phyloP scores from a whole-genome alignment of 1,140 invertebrate species.

The Oryzaephilus surinamensis region DNA sequence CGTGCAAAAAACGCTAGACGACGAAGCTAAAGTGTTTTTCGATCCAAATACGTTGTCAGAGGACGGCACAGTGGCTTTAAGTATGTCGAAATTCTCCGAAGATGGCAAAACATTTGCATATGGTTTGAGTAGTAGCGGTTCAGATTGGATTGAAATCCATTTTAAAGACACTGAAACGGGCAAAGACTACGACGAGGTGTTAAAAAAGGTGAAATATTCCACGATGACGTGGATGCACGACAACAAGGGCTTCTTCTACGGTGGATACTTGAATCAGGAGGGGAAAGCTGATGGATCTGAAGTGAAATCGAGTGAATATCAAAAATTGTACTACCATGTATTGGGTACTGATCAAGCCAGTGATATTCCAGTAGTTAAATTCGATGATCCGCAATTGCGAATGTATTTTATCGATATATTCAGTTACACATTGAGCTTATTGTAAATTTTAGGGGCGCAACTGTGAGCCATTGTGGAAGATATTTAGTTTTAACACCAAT shows the following conservation, averaged over 20 bases:
- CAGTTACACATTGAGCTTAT: conserved; percentile 1
- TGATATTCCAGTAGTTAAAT: conserved; percentile 84
- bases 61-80: conserved; percentile 87
- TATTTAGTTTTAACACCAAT: conserved; percentile 71
- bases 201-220: conserved; percentile 89
- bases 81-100: conserved; percentile 73
- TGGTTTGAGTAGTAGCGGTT: conserved; percentile 82
- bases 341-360: conserved; percentile 78
- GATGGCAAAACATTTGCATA: conserved; percentile 87
- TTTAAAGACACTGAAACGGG: conserved; percentile 68
- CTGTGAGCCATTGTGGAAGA: conserved; percentile 84
- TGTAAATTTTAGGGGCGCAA: conserved; percentile 50
- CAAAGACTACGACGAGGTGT: conserved; percentile 78
- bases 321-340: conserved; percentile 90
- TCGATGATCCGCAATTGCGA: conserved; percentile 86
- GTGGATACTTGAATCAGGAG: conserved; percentile 69
- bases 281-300: conserved; percentile 82
- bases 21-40: conserved; percentile 79
- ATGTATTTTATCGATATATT: conserved; percentile 48
- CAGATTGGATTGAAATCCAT: conserved; percentile 90
- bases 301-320: conserved; percentile 74
- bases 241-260: conserved; percentile 91
- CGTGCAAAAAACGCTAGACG: conserved; percentile 71
- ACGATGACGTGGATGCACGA: conserved; percentile 90
- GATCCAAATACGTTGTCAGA: conserved; percentile 89